Base-by-base conservation (phyloP, 2,888 invertebrate genomes). In the Hirtodrosophila duncani region DNA sequence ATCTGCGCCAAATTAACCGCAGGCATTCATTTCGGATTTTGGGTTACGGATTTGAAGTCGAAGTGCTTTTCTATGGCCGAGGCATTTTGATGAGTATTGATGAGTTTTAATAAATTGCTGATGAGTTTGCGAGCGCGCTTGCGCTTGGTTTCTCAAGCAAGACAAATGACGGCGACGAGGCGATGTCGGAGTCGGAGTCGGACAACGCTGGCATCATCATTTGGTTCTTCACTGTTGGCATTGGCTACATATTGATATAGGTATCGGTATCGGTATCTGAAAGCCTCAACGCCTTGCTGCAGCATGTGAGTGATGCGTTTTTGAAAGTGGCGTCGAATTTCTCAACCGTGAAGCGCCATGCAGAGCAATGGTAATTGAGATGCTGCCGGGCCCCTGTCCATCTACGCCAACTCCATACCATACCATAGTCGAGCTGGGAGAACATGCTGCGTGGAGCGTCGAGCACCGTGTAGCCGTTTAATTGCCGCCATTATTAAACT, bases 401-500 rank as follows among this genome's bases (percentile, higher is more conserved):
- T n/a, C n/a, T n/a, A n/a, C n/a, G n/a, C n/a, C n/a, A n/a, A n/a
- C n/a, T n/a, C n/a, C n/a, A n/a, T n/a, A n/a, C n/a, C n/a, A n/a
- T n/a, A n/a, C n/a, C n/a, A n/a, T n/a, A n/a, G n/a, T n/a, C n/a
- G n/a, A n/a, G n/a, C n/a, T n/a, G n/a, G n/a, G n/a, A n/a, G n/a
- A n/a, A n/a, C n/a, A n/a, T 24, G 45, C 9, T 27, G 49, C 42
- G 30, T 46, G 64, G 21, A 46, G 53, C 57, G 38, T 66, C 51
- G 56, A 59, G 51, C 53, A 43, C 49, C 51, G 60, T 62, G 70
- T 67, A 78, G 63, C 58, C 69, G 59, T 79, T 81, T 79, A 80
- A 81, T 80, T 80, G 81, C 81, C 67, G 67, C 82, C 81, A 80
- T 81, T 81, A 81, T 81, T 81, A 80, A 80, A 81, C 80, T 75